Evolutionary conservation across 2,113 vertebrate species (phyloP).

Genomic region (Caranx ignobilis): DNA sequence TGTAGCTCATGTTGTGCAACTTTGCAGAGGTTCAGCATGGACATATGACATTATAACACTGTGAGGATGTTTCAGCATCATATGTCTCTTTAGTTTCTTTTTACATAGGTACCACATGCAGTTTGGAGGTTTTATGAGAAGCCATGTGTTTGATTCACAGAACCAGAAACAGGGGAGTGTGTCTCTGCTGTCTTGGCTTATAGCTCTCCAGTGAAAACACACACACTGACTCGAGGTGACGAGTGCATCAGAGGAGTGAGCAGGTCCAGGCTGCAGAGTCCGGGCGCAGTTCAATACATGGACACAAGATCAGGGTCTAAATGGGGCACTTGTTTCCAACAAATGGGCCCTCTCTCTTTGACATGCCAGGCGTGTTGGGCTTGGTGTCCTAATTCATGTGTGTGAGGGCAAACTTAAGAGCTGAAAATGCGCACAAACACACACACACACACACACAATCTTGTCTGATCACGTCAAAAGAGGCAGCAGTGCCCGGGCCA

Average conservation of each 20-base stretch:
- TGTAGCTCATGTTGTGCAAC: no score
- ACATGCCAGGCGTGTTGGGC: slow-evolving; percentile 69
- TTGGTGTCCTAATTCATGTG: slow-evolving; percentile 68
- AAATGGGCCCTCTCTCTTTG: slow-evolving; percentile 67
- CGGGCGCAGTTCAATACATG: slow-evolving; percentile 47
- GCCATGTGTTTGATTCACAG: neutral
- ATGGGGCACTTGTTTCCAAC: slow-evolving; percentile 70
- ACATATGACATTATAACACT: no score
- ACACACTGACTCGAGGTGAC: neutral
- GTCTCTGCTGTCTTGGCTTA: neutral
- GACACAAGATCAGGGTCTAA: slow-evolving; percentile 56
- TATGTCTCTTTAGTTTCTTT: no score
- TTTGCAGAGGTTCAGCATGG: no score
- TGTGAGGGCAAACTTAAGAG: slow-evolving; percentile 38
- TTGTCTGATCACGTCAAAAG: slow-evolving; percentile 73
- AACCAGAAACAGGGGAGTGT: neutral
- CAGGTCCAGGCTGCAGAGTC: slow-evolving; percentile 10
- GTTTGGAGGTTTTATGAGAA: neutral
- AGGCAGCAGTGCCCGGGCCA: slow-evolving; percentile 49
- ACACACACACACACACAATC: slow-evolving; percentile 44
- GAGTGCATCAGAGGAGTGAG: slow-evolving; percentile 1
- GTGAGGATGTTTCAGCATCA: no score
- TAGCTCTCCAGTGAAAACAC: no score
- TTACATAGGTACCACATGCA: no score
- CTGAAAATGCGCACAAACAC: slow-evolving; percentile 14